Conservation (phyloP, 1,140 invertebrate genomes). For the Eubasilissa regina region DNA sequence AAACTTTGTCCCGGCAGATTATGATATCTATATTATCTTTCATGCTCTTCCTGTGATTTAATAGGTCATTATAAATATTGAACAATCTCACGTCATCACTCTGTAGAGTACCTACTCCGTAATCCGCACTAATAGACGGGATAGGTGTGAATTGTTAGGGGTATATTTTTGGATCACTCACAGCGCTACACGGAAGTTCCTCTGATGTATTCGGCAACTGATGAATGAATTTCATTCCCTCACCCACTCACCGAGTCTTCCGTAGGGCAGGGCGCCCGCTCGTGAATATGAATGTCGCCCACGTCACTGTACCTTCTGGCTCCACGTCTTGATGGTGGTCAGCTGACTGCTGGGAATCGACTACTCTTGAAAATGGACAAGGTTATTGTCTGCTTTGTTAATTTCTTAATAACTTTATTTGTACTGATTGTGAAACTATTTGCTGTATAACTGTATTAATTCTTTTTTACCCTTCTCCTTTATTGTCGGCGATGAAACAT, state of each 20-base stretch:
- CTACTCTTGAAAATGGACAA: too few relatives aligned
- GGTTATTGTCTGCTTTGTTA: too few relatives aligned
- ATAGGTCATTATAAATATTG: too few relatives aligned
- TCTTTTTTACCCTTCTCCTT: too few relatives aligned
- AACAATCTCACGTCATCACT: too few relatives aligned
- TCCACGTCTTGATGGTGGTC: background rate
- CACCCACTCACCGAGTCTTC: background rate
- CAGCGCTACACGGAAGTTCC: background rate
- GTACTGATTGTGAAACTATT: too few relatives aligned
- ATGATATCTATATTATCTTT: too few relatives aligned
- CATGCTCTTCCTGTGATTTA: too few relatives aligned
- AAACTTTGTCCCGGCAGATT: too few relatives aligned
- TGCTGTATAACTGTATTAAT: too few relatives aligned
- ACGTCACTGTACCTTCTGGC: background rate
- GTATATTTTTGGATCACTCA: background rate
- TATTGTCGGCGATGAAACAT: too few relatives aligned
- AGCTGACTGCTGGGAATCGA: background rate
- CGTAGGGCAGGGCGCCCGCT: background rate
- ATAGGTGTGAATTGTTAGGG: background rate
- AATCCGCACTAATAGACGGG: constrained; percentile 2
- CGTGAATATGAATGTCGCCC: background rate
- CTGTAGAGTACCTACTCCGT: background rate
- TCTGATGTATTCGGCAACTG: background rate
- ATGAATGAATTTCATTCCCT: background rate
- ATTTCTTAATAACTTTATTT: too few relatives aligned